Evolutionary conservation across 2,888 invertebrate species (phyloP).

Genomic region (Dryobotodes eremita): DNA sequence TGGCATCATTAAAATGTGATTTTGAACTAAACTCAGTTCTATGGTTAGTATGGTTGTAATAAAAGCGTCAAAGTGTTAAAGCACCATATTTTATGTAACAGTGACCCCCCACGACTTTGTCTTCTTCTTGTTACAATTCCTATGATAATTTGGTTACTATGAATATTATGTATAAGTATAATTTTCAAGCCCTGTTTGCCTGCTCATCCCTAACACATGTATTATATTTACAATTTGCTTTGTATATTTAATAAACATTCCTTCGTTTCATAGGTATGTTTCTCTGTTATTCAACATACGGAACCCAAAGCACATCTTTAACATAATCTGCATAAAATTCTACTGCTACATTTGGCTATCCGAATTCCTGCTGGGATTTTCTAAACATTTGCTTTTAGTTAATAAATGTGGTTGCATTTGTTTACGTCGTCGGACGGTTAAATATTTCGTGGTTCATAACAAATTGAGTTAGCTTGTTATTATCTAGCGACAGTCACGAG

Average conservation of each 20-base stretch:
- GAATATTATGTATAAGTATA: slow-evolving; percentile 31
- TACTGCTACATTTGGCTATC: slow-evolving; percentile 54
- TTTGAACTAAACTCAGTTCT: slow-evolving; percentile 23
- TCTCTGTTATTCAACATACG: slow-evolving; percentile 29
- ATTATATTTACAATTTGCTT: slow-evolving; percentile 23
- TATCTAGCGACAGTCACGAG: slow-evolving; percentile 74
- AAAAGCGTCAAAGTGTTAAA: slow-evolving; percentile 42
- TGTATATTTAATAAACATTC: slow-evolving; percentile 29
- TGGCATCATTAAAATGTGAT: slow-evolving; percentile 19
- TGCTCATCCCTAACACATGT: slow-evolving; percentile 7
- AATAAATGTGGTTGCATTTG: slow-evolving; percentile 80
- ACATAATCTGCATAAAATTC: slow-evolving; percentile 61
- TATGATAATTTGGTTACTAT: slow-evolving; percentile 45
- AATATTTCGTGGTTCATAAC: slow-evolving; percentile 77
- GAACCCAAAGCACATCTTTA: slow-evolving; percentile 55
- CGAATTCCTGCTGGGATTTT: slow-evolving; percentile 72
- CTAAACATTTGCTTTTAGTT: slow-evolving; percentile 74
- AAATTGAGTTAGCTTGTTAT: slow-evolving; percentile 77
- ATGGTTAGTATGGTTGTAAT: slow-evolving; percentile 27
- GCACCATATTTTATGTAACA: slow-evolving; percentile 43
- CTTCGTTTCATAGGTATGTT: slow-evolving; percentile 13
- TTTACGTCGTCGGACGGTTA: slow-evolving; percentile 77
- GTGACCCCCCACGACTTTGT: slow-evolving; percentile 53
- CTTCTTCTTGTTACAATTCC: slow-evolving; percentile 47
- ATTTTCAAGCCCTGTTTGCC: slow-evolving; percentile 13